Evolutionary conservation across 30 jellyfish, hydroid and myxozoan genomes (phyloP), one percentile per base, ranked within the genome.

Genomic region (Cassiopea andromeda): DNA sequence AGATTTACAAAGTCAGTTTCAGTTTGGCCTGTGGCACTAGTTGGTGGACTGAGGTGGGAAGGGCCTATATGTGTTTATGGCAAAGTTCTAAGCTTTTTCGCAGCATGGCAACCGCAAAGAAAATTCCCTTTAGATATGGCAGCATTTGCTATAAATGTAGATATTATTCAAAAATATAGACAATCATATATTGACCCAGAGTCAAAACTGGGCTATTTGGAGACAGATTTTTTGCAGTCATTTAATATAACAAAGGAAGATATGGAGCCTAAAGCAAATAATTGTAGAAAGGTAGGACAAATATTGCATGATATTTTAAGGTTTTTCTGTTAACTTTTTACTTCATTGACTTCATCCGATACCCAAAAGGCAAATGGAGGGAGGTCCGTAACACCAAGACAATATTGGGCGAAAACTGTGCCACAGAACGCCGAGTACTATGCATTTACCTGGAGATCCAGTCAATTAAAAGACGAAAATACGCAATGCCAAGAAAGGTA

Each of bases 11-110:
- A 82, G 86, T 50, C 50, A 17, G 94, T 85, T 13, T 94, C 98
- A 17, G 94, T 94, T n/a, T 94, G 98, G 98, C 98, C 98, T 17
- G 98, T 94, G 68, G 98, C 97, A 17, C 60, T 94, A 3, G 98
- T 94, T 19, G 98, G 97, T 85, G 97, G 97, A 18, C 87, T 94
- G 48, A 69, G 92, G 59, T 94, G 98, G 98, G 98, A 94, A 85
- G 98, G 98, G 43, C 98, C 98, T 17, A 69, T 94, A 3, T 94
- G 98, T 80, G 91, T 83, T 46, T 61, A 85, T 85, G 97, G 97
- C 77, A 94, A 90, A 80, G 98, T 94, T 1, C 70, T 85, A 16
- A 83, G 87, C 48, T 94, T 94, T 57, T 86, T 75, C 58, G 90
- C 98, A 3, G 97, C 98, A 13, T 94, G 97, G 97, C 92, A 77